Evolutionary conservation across 2,888 invertebrate species (phyloP).

Genomic region (Marronus borbonicus): DNA sequence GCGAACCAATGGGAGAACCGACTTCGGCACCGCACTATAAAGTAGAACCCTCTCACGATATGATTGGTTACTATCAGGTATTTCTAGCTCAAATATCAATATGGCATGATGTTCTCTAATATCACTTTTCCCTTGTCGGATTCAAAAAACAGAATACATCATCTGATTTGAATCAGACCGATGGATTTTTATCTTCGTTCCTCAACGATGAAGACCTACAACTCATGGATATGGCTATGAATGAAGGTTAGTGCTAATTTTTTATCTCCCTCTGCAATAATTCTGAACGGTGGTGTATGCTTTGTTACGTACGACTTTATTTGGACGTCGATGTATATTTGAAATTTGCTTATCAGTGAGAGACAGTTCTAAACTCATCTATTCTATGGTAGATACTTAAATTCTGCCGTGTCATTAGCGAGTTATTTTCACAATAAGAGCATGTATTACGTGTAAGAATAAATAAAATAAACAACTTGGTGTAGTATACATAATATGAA

Average conservation of each 20-base stretch:
- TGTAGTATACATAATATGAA: slow-evolving; percentile 31
- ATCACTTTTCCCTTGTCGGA: neutral
- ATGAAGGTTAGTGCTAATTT: slow-evolving; percentile 79
- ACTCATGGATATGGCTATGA: slow-evolving; percentile 93
- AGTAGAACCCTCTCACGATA: slow-evolving; percentile 81
- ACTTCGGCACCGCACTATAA: slow-evolving; percentile 76
- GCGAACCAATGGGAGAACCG: slow-evolving; percentile 78
- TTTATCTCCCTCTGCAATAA: no score
- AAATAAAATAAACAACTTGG: slow-evolving; percentile 33
- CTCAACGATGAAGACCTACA: slow-evolving; percentile 92
- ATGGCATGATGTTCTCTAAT: slow-evolving; percentile 24
- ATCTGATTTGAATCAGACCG: slow-evolving; percentile 82
- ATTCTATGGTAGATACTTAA: slow-evolving; percentile 3
- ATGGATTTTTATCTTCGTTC: slow-evolving; percentile 90
- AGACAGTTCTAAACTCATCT: no score
- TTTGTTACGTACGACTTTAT: neutral
- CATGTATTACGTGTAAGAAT: slow-evolving; percentile 4
- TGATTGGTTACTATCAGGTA: slow-evolving; percentile 86
- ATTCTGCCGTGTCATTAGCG: slow-evolving; percentile 46
- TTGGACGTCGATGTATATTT: neutral
- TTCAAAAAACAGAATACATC: slow-evolving; percentile 72
- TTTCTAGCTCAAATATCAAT: slow-evolving; percentile 53
- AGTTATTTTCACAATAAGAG: slow-evolving; percentile 13
- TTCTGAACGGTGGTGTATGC: neutral
- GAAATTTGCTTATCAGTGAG: neutral